Percentiles rank a stretch among this genome's conserved stretches.
phyloP scores from a whole-genome alignment of 2,113 vertebrate species.

The Oncorhynchus kisutch region DNA sequence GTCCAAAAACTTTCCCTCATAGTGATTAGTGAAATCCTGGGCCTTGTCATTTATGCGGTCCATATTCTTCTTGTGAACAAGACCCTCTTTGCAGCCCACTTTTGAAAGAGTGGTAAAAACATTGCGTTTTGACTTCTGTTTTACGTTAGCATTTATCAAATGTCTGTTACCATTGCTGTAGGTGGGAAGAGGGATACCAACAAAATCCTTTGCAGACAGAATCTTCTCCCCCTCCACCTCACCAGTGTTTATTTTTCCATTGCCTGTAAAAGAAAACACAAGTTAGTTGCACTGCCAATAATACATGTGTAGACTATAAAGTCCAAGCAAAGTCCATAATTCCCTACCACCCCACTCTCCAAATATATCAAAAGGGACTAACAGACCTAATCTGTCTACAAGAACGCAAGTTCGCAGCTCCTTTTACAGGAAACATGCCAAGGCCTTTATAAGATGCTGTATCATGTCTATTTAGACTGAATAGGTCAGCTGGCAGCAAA shows the following conservation, averaged over 20 bases:
- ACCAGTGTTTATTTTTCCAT: constrained; percentile 71
- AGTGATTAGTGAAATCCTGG: constrained; percentile 78
- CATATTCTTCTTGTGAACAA: constrained; percentile 88
- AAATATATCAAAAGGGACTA: background rate
- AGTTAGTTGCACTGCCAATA: constrained; percentile 10
- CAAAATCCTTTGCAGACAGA: constrained; percentile 56
- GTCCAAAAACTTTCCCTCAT: constrained; percentile 79
- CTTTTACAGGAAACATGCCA: background rate
- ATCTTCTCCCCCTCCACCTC: constrained; percentile 69
- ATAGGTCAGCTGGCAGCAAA: background rate
- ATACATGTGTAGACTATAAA: too few relatives aligned
- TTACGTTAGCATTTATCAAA: constrained; percentile 62
- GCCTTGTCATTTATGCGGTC: constrained; percentile 89
- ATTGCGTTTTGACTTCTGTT: constrained; percentile 65
- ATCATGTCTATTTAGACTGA: background rate
- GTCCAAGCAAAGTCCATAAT: background rate
- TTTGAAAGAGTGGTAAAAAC: constrained; percentile 70
- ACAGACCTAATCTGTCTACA: background rate
- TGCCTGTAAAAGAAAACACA: constrained; percentile 63
- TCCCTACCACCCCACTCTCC: background rate
- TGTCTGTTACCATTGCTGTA: constrained; percentile 69
- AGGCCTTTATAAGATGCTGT: background rate
- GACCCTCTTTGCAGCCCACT: constrained; percentile 83
- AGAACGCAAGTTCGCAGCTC: background rate
- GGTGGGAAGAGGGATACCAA: constrained; percentile 59